Evolutionary conservation across 1,140 invertebrate species (phyloP).

Genomic region (Acromyrmex echinatior): DNA sequence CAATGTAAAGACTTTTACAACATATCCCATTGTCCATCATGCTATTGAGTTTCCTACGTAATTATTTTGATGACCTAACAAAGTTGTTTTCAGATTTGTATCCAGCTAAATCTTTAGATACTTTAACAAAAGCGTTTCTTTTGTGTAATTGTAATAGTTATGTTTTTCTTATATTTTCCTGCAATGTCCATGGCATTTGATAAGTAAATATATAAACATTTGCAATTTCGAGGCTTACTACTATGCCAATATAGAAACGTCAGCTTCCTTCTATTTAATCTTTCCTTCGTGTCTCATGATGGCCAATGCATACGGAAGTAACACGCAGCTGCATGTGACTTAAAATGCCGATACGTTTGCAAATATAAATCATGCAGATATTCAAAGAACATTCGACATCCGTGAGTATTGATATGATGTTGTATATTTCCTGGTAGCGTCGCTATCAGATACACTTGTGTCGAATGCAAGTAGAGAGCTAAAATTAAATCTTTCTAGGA

Average conservation of each 20-base stretch:
- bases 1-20: too few relatives aligned
- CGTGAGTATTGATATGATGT: constrained; percentile 60
- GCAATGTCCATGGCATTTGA: neutral
- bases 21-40: too few relatives aligned
- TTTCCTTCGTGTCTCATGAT: constrained; percentile 40
- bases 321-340: constrained; percentile 71
- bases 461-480: constrained; percentile 31
- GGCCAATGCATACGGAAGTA: constrained; percentile 67
- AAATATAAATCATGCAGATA: constrained; percentile 71
- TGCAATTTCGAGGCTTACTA: constrained; percentile 19
- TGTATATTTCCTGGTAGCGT: constrained; percentile 57
- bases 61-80: too few relatives aligned
- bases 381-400: constrained; percentile 67
- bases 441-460: constrained; percentile 61
- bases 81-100: too few relatives aligned
- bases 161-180: neutral
- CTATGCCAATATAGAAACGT: constrained; percentile 17
- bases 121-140: too few relatives aligned
- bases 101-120: too few relatives aligned
- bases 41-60: too few relatives aligned
- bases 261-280: constrained; percentile 63
- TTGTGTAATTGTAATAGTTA: neutral
- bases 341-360: constrained; percentile 64
- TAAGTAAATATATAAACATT: neutral
- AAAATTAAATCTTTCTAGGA: constrained; percentile 37